Evolutionary conservation across 2,113 vertebrate species (phyloP).

Genomic region (Cavia porcellus): DNA sequence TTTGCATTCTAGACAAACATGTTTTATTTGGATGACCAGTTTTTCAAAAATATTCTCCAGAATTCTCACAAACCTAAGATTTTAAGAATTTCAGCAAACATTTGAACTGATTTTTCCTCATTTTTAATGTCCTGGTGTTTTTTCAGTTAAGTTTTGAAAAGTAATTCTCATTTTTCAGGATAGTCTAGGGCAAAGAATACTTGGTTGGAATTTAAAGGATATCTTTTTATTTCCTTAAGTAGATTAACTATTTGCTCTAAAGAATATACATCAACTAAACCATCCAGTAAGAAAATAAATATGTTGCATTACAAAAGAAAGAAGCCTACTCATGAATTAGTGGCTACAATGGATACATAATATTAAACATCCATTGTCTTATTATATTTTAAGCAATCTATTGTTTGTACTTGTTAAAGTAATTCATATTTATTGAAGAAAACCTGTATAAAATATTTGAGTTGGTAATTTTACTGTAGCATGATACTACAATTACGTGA

Average conservation of each 20-base stretch:
- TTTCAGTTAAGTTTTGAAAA: conserved; percentile 54
- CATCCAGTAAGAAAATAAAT: conserved; percentile 20
- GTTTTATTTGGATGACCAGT: conserved; percentile 74
- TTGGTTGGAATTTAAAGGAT: background rate
- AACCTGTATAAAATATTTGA: conserved; percentile 14
- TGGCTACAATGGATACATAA: background rate
- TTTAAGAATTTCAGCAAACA: conserved; percentile 69
- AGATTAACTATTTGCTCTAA: conserved; percentile 15
- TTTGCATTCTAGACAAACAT: conserved; percentile 64
- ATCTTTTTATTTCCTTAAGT: conserved; percentile 11
- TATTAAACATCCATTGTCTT: background rate
- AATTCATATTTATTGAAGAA: background rate
- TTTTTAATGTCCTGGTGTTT: conserved; percentile 52
- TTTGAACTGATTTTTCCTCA: conserved; percentile 34
- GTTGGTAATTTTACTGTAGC: background rate
- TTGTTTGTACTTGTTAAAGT: background rate
- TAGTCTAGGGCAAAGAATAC: background rate
- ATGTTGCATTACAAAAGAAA: background rate
- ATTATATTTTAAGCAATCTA: background rate
- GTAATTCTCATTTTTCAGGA: conserved; percentile 34
- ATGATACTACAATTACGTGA: background rate
- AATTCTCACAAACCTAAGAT: conserved; percentile 58
- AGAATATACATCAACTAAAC: conserved; percentile 15
- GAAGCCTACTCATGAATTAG: background rate
- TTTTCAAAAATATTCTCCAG: conserved; percentile 76